A percentile compares a stretch with the other conserved stretches of the same genome.
These are phyloP conservation scores for Pseudeuparius sepicola DNA, from an alignment of 2,888 invertebrate genomes.

Conservation along the genomic window DNA sequence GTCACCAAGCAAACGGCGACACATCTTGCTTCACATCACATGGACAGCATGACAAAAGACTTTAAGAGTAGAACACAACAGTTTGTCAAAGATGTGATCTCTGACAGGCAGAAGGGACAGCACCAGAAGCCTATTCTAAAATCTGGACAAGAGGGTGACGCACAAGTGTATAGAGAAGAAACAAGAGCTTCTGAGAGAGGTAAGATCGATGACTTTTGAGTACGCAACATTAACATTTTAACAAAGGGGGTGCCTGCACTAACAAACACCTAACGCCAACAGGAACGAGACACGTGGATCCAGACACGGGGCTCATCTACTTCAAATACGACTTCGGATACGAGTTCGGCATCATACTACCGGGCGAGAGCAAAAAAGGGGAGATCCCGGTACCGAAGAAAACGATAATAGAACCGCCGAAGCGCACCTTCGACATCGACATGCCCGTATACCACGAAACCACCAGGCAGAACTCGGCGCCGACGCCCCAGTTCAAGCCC, in stretches of 20 bases:
- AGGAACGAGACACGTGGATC: conserved; percentile 70
- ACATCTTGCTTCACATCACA: conserved; percentile 51
- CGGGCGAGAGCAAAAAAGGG: conserved; percentile 50
- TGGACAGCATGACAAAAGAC: conserved; percentile 55
- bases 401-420: conserved; percentile 43
- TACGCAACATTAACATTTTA: too few species aligned
- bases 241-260: too few species aligned
- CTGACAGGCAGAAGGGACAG: conserved; percentile 43
- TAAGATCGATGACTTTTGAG: too few species aligned
- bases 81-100: conserved; percentile 55
- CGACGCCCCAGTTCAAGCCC: conserved; percentile 36
- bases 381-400: conserved; percentile 39
- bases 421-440: conserved; percentile 48
- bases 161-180: conserved; percentile 63
- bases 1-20: conserved; percentile 35
- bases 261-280: too few species aligned
- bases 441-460: conserved; percentile 60
- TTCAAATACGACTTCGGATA: conserved; percentile 77
- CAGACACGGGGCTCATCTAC: conserved; percentile 65
- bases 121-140: conserved; percentile 40
- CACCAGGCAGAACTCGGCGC: conserved; percentile 27
- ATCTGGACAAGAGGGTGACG: conserved; percentile 41
- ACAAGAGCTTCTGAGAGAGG: conserved; percentile 61
- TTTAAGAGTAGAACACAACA: conserved; percentile 60
- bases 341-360: conserved; percentile 64